Percentiles rank a stretch among this genome's conserved stretches.
phyloP scores from a whole-genome alignment of 2,797 vertebrate genomes.

The Eospalax fontanierii region DNA sequence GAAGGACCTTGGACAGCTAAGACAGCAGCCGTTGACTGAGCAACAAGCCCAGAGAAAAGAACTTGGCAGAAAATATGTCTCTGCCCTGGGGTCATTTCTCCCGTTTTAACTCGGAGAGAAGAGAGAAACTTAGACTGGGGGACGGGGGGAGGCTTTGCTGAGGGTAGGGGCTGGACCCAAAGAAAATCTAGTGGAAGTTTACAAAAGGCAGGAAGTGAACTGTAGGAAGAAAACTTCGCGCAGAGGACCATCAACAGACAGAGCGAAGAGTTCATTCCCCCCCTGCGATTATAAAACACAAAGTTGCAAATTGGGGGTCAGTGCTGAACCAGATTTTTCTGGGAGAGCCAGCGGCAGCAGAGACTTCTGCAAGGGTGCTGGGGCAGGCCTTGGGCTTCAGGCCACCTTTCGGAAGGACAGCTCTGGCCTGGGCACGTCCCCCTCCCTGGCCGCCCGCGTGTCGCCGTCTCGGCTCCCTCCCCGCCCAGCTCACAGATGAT shows the following conservation, averaged over 20 bases:
- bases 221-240: neutral
- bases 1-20: constrained; percentile 85
- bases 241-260: neutral
- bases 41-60: constrained; percentile 84
- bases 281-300: neutral
- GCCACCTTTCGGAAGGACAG: rapidly evolving
- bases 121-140: neutral
- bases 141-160: neutral
- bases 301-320: neutral
- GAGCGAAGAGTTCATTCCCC: neutral
- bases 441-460: neutral
- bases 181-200: neutral
- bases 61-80: constrained; percentile 18
- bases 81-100: constrained; percentile 41
- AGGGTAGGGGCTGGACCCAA: neutral
- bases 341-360: neutral
- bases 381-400: rapidly evolving
- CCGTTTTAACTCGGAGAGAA: neutral
- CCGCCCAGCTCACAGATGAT: constrained; percentile 88
- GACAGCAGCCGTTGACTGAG: constrained; percentile 85
- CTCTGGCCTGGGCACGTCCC: rapidly evolving
- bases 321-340: neutral
- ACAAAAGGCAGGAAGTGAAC: rapidly evolving
- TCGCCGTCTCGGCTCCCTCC: constrained; percentile 84
- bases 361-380: neutral